phyloP scores from a whole-genome alignment of 2,888 invertebrate genomes.

The Cerastoderma edule region DNA sequence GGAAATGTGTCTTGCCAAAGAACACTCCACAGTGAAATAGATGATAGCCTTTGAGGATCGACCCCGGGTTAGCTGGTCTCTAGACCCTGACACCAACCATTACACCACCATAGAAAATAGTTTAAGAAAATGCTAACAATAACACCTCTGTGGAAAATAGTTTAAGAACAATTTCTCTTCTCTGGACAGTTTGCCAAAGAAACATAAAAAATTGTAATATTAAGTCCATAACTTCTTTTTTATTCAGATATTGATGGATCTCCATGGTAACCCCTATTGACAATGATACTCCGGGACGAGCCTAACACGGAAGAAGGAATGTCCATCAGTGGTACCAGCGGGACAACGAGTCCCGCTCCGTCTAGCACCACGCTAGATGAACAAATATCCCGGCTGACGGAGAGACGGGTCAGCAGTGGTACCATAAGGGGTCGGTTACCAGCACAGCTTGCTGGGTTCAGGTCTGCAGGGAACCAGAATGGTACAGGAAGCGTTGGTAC shows the following conservation, averaged over 20 bases:
- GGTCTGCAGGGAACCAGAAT: no score
- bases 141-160: no score
- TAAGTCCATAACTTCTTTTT: background rate
- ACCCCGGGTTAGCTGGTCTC: no score
- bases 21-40: no score
- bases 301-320: constrained; percentile 34
- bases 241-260: background rate
- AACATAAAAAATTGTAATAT: background rate
- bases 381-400: background rate
- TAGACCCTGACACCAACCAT: no score
- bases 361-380: constrained; percentile 20
- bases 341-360: constrained; percentile 27
- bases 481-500: no score
- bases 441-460: no score
- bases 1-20: no score
- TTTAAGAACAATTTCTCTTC: background rate
- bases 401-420: background rate
- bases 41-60: no score
- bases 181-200: background rate
- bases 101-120: background rate
- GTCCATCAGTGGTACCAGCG: constrained; percentile 37
- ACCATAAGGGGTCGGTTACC: background rate
- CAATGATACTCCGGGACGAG: constrained; percentile 35
- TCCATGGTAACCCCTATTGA: background rate
- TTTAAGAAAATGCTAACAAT: background rate